A percentile compares a stretch with the other conserved stretches of the same genome.
Evolutionary conservation across 2,888 invertebrate genomes (phyloP).

Genomic region (Tipula helvola): DNA sequence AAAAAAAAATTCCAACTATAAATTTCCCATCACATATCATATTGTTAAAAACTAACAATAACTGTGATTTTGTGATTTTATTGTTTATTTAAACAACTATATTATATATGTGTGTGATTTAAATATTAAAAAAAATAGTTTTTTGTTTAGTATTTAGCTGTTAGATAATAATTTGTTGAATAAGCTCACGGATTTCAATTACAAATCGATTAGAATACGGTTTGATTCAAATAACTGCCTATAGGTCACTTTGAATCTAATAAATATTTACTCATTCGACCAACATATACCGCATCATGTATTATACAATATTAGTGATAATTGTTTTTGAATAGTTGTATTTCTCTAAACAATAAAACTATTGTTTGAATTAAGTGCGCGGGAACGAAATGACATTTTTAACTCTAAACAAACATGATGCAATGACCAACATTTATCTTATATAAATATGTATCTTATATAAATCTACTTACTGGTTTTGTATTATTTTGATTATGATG

Average conservation of each 20-base stretch:
- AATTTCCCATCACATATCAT: background rate
- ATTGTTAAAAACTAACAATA: background rate
- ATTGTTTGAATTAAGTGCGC: background rate
- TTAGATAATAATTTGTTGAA: background rate
- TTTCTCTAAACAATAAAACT: background rate
- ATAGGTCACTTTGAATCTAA: background rate
- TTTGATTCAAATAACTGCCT: background rate
- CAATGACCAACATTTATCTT: background rate
- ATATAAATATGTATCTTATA: background rate
- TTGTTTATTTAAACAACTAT: background rate
- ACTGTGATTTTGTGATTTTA: constrained; percentile 4
- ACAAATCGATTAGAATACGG: background rate
- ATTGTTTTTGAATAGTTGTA: background rate
- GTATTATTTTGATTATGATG: background rate
- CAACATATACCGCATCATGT: too few species aligned
- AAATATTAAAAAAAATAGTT: background rate
- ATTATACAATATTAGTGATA: background rate
- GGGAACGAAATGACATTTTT: background rate
- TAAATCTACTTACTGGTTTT: background rate
- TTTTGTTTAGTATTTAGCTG: background rate
- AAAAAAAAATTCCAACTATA: background rate
- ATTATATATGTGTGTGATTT: background rate
- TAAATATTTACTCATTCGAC: too few species aligned
- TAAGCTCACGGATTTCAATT: background rate
- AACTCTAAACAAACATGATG: background rate